A percentile compares a stretch with the other conserved stretches of the same genome.
Evolutionary conservation across 1,140 invertebrate genomes (phyloP).

Genomic region (Drosophila littoralis): DNA sequence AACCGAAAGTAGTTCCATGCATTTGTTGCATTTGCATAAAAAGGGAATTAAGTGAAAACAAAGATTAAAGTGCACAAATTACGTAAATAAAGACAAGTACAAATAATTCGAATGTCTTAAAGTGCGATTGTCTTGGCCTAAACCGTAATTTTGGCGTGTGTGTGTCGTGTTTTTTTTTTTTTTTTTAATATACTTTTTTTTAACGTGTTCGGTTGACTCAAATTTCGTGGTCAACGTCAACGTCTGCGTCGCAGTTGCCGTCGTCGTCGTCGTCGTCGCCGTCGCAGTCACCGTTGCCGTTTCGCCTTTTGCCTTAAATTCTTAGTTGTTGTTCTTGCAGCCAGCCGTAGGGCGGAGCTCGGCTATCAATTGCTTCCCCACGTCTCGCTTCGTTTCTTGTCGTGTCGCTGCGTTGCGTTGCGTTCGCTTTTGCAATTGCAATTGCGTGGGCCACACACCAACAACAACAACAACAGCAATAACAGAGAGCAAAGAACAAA

Average conservation of each 20-base stretch:
- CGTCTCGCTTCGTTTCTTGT: constrained; percentile 10
- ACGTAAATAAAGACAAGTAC: constrained; percentile 27
- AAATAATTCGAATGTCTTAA: constrained; percentile 8
- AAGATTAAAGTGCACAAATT: constrained; percentile 35
- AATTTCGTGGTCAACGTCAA: constrained; percentile 61
- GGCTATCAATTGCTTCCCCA: constrained; percentile 38
- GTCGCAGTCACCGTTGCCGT: constrained; percentile 17
- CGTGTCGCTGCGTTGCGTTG: constrained; percentile 11
- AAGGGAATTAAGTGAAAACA: constrained; percentile 21
- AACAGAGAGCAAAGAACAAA: constrained; percentile 3
- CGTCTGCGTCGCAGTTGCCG: constrained; percentile 16
- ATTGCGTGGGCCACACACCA: constrained; percentile 22
- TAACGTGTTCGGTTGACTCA: constrained; percentile 59
- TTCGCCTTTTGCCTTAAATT: constrained; percentile 18
- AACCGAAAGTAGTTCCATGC: background rate
- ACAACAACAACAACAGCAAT: constrained; percentile 11
- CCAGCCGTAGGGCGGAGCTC: constrained; percentile 31
- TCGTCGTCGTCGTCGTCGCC: constrained; percentile 16
- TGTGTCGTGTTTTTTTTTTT: constrained; percentile 10
- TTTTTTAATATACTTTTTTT: constrained; percentile 15
- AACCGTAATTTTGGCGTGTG: background rate
- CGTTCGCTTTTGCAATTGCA: constrained; percentile 25
- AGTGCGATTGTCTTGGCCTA: constrained; percentile 21
- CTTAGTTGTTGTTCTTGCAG: constrained; percentile 33
- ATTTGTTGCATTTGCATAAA: constrained; percentile 8